A percentile compares a stretch with the other conserved stretches of the same genome.
Conservation (phyloP, 2,113 vertebrate species). For the Cebus imitator region DNA sequence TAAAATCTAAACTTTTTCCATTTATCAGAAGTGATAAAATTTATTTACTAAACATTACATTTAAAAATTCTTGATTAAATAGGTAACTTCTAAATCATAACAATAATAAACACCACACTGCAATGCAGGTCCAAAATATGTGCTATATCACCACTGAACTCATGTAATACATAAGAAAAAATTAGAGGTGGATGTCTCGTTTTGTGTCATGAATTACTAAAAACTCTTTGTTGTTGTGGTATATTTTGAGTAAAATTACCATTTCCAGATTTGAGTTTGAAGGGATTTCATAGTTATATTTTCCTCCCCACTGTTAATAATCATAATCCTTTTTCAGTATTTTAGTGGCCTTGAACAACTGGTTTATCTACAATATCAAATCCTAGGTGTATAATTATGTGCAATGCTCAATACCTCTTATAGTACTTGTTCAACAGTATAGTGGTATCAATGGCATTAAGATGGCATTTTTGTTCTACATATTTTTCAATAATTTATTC, state of each 20-base stretch:
- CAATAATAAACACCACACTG: background rate
- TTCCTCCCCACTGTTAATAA: slow-evolving; percentile 58
- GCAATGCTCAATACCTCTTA: slow-evolving; percentile 74
- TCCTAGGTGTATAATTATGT: slow-evolving; percentile 65
- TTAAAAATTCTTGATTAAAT: background rate
- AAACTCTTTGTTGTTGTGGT: background rate
- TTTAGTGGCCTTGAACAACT: slow-evolving; percentile 81
- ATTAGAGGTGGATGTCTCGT: background rate
- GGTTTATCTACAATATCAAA: slow-evolving; percentile 71
- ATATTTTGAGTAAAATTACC: slow-evolving; percentile 25
- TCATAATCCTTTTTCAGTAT: slow-evolving; percentile 53
- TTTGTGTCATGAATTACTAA: slow-evolving; percentile 38
- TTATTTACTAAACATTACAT: background rate
- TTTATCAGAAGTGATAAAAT: background rate
- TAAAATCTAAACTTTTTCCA: background rate
- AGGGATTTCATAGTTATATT: slow-evolving; percentile 34
- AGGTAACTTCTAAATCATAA: background rate
- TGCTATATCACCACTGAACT: background rate
- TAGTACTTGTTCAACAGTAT: slow-evolving; percentile 59
- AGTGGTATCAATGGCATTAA: slow-evolving; percentile 58
- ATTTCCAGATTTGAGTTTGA: slow-evolving; percentile 42
- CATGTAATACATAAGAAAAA: slow-evolving; percentile 36
- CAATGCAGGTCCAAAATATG: background rate
- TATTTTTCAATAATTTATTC: slow-evolving; percentile 71
- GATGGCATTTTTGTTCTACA: slow-evolving; percentile 67